Evolutionary conservation across 2,888 invertebrate species (phyloP).

Genomic region (Oscheius sp.): DNA sequence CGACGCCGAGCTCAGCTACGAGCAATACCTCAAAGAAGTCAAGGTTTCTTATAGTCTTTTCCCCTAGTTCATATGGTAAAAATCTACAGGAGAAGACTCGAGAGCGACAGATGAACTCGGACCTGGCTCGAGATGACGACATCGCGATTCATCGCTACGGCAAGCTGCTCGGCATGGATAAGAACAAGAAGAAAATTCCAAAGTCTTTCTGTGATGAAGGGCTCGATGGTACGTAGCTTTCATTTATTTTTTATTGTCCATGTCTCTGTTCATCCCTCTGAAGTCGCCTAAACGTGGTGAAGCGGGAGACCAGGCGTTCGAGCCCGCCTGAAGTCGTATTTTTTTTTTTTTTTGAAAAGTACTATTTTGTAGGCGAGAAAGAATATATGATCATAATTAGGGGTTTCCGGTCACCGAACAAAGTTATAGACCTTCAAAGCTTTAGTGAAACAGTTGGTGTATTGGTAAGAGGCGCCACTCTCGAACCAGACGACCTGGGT

Average conservation of each 20-base stretch:
- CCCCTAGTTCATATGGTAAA: background rate
- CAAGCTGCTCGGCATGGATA: slow-evolving; percentile 27
- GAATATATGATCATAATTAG: no score
- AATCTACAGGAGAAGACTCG: slow-evolving; percentile 25
- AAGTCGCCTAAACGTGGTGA: no score
- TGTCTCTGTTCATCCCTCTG: background rate
- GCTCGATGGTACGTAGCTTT: slow-evolving; percentile 42
- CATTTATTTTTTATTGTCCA: background rate
- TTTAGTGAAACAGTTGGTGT: no score
- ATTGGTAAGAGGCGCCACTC: no score
- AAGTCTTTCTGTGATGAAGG: slow-evolving; percentile 48
- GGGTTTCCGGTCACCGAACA: no score
- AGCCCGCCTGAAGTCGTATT: no score
- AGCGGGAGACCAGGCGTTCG: no score
- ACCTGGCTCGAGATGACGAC: slow-evolving; percentile 30
- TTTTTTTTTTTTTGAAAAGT: no score
- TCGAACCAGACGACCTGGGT: no score
- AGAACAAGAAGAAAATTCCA: slow-evolving; percentile 40
- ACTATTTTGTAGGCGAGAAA: no score
- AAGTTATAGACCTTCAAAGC: no score
- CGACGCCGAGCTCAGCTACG: slow-evolving; percentile 53
- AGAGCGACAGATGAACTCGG: slow-evolving; percentile 18
- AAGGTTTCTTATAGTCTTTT: slow-evolving; percentile 31
- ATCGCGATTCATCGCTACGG: slow-evolving; percentile 32
- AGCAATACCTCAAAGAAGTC: slow-evolving; percentile 53